Conservation (phyloP, 2,113 vertebrate genomes). For the Odontesthes bonariensis region DNA sequence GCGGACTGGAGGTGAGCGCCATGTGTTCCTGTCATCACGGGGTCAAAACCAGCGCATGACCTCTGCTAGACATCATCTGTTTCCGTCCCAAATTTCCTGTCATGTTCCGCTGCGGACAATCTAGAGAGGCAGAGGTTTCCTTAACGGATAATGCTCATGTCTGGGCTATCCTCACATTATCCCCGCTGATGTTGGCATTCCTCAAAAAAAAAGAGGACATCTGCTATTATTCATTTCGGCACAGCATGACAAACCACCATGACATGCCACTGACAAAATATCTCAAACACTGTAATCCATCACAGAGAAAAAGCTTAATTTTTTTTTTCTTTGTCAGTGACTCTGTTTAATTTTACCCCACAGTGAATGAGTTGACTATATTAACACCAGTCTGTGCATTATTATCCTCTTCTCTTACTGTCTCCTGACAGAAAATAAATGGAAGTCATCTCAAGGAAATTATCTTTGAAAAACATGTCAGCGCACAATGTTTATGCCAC, state of each 20-base stretch:
- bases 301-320: constrained; percentile 22
- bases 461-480: constrained; percentile 26
- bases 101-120: constrained; percentile 56
- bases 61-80: constrained; percentile 62
- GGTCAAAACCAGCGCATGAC: constrained; percentile 68
- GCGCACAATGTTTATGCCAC: constrained; percentile 14
- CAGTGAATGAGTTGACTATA: constrained; percentile 4
- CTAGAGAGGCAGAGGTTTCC: constrained; percentile 56
- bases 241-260: constrained; percentile 28
- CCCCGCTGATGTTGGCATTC: constrained; percentile 9
- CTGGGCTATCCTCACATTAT: constrained; percentile 16
- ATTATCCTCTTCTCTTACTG: not conserved
- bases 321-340: not conserved
- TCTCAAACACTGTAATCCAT: constrained; percentile 23
- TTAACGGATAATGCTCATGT: constrained; percentile 38
- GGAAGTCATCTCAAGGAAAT: constrained; percentile 5
- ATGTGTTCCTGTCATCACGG: constrained; percentile 75
- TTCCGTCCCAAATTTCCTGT: constrained; percentile 69
- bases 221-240: constrained; percentile 33
- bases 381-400: constrained; percentile 9
- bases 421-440: constrained; percentile 12
- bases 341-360: constrained; percentile 15
- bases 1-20: constrained; percentile 46
- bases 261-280: constrained; percentile 5
- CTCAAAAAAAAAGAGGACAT: constrained; percentile 37